Evolutionary conservation across 64 coral and sea anemone species (phyloP), one percentile per base, ranked within the genome.

Genomic region (Cladopsammia gracilis): DNA sequence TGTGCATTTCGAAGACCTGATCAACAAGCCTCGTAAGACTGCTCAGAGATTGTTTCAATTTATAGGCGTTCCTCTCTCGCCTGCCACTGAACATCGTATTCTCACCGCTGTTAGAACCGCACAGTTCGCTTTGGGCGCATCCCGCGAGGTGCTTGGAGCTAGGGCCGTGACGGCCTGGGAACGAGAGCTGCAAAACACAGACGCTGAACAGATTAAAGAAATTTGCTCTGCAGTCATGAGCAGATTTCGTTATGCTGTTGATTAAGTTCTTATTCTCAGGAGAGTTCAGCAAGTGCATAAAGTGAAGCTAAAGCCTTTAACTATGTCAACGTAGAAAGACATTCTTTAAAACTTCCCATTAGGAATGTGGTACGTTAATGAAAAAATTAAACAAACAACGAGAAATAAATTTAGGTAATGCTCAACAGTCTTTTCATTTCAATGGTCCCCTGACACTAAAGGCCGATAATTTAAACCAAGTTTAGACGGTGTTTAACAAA

Each of bases 1-100:
- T 42, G 62, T 96, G 14, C 91, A 79, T 3, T 80, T 99, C 53
- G 98, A 99, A 57, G 94, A 99, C 15, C 58, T 96, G 0, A 62
- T 96, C 19, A 83, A 66, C 1, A 93, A 89, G 60, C 88, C 98
- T 46, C 78, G 81, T 18, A 83, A 88, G 85, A 96, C 91, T 43
- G 84, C 91, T 3, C 47, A 61, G 22, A 77, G 73, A 49, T 52
- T 96, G 25, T 99, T 84, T 85, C 68, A 56, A n/a, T 99, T 96
- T 90, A 48, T 92, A 42, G 79, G 90, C 18, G 64, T 96, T 23
- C 88, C 95, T 6, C 25, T 91, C 11, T 57, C 91, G 7, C 85
- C 98, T 18, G 43, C 70, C 4, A 50, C 83, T 13, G 95, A 96
- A 14, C 91, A 99, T 73, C 79, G 91, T 10, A 74, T 94, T 34